Conservation (phyloP, 1,140 invertebrate species). For the Heliothis virescens region DNA sequence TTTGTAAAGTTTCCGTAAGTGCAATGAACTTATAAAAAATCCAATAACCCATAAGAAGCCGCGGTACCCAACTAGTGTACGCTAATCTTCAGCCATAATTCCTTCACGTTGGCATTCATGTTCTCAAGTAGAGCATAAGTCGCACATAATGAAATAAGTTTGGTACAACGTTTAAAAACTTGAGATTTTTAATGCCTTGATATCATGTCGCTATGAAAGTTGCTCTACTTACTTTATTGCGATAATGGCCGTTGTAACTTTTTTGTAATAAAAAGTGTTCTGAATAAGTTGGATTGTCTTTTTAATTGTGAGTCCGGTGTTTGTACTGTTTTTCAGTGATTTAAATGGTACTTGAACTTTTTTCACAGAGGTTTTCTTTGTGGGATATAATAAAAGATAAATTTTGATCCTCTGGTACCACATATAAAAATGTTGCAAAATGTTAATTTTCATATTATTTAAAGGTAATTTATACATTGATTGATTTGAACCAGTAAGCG, state of each 20-base stretch:
- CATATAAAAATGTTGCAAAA: no score
- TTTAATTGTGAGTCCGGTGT: background rate
- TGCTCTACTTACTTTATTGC: slow-evolving; percentile 17
- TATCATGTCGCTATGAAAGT: slow-evolving; percentile 38
- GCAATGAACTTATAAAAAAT: background rate
- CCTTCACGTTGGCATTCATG: slow-evolving; percentile 40
- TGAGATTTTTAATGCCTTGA: slow-evolving; percentile 37
- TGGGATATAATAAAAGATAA: no score
- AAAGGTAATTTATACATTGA: background rate
- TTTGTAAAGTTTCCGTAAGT: no score
- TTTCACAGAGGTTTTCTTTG: background rate
- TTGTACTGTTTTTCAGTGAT: no score
- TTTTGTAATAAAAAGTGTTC: background rate
- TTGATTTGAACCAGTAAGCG: no score
- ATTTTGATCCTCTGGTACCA: no score
- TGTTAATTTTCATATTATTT: no score
- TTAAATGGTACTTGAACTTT: background rate
- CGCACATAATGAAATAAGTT: slow-evolving; percentile 41
- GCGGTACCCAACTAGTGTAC: background rate
- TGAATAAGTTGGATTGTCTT: background rate
- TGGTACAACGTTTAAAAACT: slow-evolving; percentile 33
- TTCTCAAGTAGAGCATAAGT: slow-evolving; percentile 34
- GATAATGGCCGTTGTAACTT: background rate
- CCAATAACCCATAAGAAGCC: slow-evolving; percentile 4
- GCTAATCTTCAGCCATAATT: slow-evolving; percentile 29